Conservation (phyloP, 2,797 vertebrate species). For the Huso huso region DNA sequence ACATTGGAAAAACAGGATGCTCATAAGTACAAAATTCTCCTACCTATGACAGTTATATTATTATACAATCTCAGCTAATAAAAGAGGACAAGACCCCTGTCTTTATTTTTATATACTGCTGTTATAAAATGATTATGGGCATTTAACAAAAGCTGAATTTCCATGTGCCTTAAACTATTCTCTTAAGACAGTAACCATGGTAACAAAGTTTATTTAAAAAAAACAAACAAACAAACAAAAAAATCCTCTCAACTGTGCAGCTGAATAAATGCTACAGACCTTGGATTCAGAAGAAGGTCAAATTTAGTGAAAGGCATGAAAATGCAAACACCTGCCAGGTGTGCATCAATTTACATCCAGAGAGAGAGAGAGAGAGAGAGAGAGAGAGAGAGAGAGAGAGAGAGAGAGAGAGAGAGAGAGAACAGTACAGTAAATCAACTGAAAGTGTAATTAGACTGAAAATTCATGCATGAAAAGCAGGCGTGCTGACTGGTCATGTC, state of each 20-base stretch:
- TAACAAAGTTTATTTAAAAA: conserved; percentile 26
- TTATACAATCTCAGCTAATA: too few relatives aligned
- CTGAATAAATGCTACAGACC: conserved; percentile 19
- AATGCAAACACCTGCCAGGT: conserved; percentile 27
- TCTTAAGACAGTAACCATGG: conserved; percentile 38
- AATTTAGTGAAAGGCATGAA: conserved; percentile 34
- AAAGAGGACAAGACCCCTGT: too few relatives aligned
- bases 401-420: too few relatives aligned
- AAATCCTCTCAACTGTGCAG: conserved; percentile 32
- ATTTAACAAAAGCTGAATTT: background rate
- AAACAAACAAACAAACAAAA: conserved; percentile 17
- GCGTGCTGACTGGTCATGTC: conserved; percentile 2
- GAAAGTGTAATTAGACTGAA: conserved; percentile 11
- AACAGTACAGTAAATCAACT: conserved; percentile 9
- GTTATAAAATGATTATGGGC: too few relatives aligned
- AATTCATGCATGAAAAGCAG: conserved; percentile 17
- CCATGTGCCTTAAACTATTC: background rate
- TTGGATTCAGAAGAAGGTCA: conserved; percentile 29
- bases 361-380: conserved; percentile 22
- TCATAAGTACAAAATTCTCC: too few relatives aligned
- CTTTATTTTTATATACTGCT: too few relatives aligned
- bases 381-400: conserved; percentile 28
- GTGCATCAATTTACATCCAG: conserved; percentile 15
- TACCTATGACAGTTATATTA: too few relatives aligned
- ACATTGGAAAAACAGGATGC: background rate